Evolutionary conservation across 2,797 vertebrate genomes (phyloP).

Genomic region (Valencia hispanica): DNA sequence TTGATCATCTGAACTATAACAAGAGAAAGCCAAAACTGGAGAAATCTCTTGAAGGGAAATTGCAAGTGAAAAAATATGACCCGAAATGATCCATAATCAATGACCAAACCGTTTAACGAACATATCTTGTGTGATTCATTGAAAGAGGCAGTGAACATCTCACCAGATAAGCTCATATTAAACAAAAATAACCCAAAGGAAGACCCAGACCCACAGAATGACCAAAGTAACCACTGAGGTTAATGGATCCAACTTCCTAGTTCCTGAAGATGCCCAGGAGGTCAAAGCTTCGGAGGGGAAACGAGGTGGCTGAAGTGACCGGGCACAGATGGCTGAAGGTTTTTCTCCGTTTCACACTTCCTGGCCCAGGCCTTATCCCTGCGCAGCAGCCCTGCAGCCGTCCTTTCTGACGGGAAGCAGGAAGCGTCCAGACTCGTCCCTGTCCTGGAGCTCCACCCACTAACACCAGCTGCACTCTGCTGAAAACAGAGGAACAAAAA

Average conservation of each 20-base stretch:
- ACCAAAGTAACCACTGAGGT: slow-evolving; percentile 28
- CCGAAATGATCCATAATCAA: neutral
- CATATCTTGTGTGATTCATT: neutral
- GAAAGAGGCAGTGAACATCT: neutral
- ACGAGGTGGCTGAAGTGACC: slow-evolving; percentile 40
- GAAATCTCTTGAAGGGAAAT: neutral
- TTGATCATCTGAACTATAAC: neutral
- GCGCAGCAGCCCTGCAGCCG: slow-evolving; percentile 65
- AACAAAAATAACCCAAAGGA: neutral
- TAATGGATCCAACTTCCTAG: slow-evolving; percentile 45
- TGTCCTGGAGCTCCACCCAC: slow-evolving; percentile 57
- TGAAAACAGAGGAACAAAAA: slow-evolving; percentile 58
- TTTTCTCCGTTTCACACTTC: slow-evolving; percentile 69
- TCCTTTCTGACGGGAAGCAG: slow-evolving; percentile 76
- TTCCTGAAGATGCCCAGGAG: slow-evolving; percentile 42
- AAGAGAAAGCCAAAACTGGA: neutral
- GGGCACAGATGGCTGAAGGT: slow-evolving; percentile 59
- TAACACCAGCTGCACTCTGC: slow-evolving; percentile 64
- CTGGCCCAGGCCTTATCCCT: slow-evolving; percentile 74
- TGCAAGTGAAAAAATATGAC: neutral
- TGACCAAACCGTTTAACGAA: neutral
- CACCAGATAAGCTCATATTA: neutral
- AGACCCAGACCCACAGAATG: neutral
- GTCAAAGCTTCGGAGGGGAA: slow-evolving; percentile 42
- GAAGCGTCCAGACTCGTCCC: slow-evolving; percentile 66